Percentiles rank a stretch among this genome's conserved stretches.
phyloP scores from a whole-genome alignment of 2,797 vertebrate genomes.

The Nothura maculosa region DNA sequence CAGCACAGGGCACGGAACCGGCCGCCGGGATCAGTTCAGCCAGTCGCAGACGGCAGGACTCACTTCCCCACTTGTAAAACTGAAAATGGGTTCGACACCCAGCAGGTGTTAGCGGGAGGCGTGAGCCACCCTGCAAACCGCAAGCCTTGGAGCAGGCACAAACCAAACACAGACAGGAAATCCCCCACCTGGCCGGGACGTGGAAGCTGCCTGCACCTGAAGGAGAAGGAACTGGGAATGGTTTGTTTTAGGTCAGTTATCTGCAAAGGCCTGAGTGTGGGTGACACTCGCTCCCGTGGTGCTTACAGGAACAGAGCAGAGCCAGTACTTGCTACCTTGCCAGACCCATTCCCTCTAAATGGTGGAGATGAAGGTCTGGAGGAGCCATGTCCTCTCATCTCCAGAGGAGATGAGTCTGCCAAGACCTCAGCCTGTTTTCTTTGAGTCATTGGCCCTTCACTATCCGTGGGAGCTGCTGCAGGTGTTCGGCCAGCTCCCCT shows the following conservation, averaged over 20 bases:
- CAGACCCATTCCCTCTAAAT: fast-evolving
- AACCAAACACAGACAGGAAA: conserved; percentile 77
- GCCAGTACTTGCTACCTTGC: background rate
- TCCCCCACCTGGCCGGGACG: conserved; percentile 43
- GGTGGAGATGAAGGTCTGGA: background rate
- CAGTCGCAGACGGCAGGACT: conserved; percentile 48
- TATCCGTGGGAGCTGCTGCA: background rate
- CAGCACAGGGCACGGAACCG: background rate
- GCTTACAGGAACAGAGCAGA: background rate
- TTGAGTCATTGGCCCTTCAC: background rate
- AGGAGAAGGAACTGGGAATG: background rate
- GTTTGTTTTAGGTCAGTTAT: conserved; percentile 30
- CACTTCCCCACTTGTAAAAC: conserved; percentile 38
- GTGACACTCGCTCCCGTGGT: background rate
- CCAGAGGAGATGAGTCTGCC: background rate
- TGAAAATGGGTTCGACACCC: conserved; percentile 34
- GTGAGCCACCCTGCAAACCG: conserved; percentile 52
- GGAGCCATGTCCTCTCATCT: too few species aligned
- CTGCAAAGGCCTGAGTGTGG: background rate
- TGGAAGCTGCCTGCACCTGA: conserved; percentile 33
- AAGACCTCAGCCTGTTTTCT: background rate
- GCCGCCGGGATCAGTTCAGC: conserved; percentile 4
- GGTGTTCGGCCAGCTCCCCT: background rate
- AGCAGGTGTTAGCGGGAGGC: conserved; percentile 41
- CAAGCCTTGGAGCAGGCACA: conserved; percentile 73